phyloP scores from a whole-genome alignment of 2,888 invertebrate species.

The Pecten maximus region DNA sequence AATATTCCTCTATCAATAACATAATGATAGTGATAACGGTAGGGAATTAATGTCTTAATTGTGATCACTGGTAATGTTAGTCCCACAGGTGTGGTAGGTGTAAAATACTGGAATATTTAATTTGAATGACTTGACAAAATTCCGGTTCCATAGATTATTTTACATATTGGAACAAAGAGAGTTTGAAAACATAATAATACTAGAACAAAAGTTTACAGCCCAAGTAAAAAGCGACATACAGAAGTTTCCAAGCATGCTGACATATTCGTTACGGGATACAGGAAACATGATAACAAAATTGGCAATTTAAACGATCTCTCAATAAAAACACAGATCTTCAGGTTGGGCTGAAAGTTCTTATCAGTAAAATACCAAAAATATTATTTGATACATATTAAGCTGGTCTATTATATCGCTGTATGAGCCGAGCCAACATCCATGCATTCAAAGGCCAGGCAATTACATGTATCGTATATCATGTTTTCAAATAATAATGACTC shows the following conservation, averaged over 20 bases:
- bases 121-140: constrained; percentile 1
- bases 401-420: background rate
- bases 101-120: background rate
- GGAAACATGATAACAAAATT: constrained; percentile 17
- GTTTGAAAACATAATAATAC: background rate
- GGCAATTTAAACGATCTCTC: constrained; percentile 20
- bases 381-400: constrained; percentile 35
- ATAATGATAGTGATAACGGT: background rate
- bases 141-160: background rate
- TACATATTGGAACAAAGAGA: constrained; percentile 25
- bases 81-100: background rate
- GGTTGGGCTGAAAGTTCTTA: constrained; percentile 24
- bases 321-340: constrained; percentile 26
- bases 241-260: background rate
- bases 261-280: background rate
- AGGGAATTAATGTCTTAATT: background rate
- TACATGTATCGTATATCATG: background rate
- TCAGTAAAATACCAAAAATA: constrained; percentile 30
- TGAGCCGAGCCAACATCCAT: background rate
- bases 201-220: background rate
- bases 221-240: background rate
- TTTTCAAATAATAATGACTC: constrained; percentile 13
- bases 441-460: background rate
- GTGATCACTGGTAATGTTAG: background rate
- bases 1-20: background rate